Evolutionary conservation across 2,113 vertebrate species (phyloP).

Genomic region (Acanthochromis polyacanthus): DNA sequence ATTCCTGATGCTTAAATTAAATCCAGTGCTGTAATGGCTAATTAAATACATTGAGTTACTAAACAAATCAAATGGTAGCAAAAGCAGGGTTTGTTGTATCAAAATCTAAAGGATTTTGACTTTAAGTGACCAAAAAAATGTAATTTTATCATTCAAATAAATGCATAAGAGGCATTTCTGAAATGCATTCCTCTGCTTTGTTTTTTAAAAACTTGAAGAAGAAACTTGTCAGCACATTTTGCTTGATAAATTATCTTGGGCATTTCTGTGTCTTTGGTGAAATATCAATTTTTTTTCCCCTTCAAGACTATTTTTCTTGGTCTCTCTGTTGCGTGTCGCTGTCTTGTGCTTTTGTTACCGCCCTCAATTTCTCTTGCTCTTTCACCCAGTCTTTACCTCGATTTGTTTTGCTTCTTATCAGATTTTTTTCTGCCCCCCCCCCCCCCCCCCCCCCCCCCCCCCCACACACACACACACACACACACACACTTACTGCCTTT

Average conservation of each 20-base stretch:
- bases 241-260: constrained; percentile 10
- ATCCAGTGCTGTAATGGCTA: too few species aligned
- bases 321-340: neutral
- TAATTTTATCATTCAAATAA: too few species aligned
- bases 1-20: neutral
- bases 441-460: too few species aligned
- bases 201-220: too few species aligned
- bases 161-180: too few species aligned
- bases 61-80: too few species aligned
- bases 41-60: too few species aligned
- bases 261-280: neutral
- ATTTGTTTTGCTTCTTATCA: constrained; percentile 71
- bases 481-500: constrained; percentile 14
- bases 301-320: neutral
- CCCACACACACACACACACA: neutral
- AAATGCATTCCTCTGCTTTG: too few species aligned
- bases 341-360: neutral
- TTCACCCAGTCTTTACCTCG: constrained; percentile 73
- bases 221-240: constrained; percentile 4
- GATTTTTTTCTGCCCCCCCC: constrained; percentile 54
- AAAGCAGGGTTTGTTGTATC: too few species aligned
- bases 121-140: too few species aligned
- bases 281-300: neutral
- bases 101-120: too few species aligned
- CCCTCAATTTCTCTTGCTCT: constrained; percentile 51